Conservation (phyloP, 2,113 vertebrate species). For the Pelodiscus sinensis region DNA sequence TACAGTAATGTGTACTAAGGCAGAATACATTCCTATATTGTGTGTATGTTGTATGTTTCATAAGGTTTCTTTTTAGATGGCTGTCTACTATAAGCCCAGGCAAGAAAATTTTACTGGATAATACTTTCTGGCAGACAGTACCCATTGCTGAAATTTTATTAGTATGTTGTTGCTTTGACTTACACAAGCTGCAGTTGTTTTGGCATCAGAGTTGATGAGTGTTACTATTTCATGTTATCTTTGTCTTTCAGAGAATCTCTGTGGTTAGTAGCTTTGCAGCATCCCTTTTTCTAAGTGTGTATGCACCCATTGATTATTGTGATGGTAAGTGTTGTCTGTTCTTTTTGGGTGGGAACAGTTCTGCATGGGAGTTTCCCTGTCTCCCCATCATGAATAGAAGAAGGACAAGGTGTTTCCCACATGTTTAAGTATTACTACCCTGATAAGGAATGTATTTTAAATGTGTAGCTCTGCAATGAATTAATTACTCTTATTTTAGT, state of each 20-base stretch:
- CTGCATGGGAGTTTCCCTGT: not conserved
- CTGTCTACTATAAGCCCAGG: not conserved
- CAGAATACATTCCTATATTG: not conserved
- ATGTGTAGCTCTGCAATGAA: not conserved
- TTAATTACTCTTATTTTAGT: not conserved
- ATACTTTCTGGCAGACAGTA: slow-evolving; percentile 11
- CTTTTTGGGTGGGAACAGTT: not conserved
- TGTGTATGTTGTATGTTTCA: slow-evolving; percentile 22
- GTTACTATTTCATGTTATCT: not conserved
- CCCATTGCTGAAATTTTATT: slow-evolving; percentile 14
- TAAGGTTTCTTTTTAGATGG: not conserved
- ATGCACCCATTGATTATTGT: slow-evolving; percentile 90
- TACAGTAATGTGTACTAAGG: not conserved
- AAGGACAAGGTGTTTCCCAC: not conserved
- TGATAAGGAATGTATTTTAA: not conserved
- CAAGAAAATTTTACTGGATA: not conserved
- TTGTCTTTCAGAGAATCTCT: slow-evolving; percentile 89
- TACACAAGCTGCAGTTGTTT: not conserved
- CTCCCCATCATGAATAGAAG: not conserved
- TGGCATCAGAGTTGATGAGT: not conserved
- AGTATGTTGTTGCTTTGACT: not conserved
- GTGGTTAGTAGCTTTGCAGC: slow-evolving; percentile 96
- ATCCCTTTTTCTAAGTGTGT: slow-evolving; percentile 90
- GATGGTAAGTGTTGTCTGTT: slow-evolving; percentile 82
- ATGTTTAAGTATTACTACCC: slow-evolving; percentile 23